These are phyloP conservation scores for Caerostris extrusa DNA, from an alignment of 1,140 invertebrate species.

Conservation along the genomic window DNA sequence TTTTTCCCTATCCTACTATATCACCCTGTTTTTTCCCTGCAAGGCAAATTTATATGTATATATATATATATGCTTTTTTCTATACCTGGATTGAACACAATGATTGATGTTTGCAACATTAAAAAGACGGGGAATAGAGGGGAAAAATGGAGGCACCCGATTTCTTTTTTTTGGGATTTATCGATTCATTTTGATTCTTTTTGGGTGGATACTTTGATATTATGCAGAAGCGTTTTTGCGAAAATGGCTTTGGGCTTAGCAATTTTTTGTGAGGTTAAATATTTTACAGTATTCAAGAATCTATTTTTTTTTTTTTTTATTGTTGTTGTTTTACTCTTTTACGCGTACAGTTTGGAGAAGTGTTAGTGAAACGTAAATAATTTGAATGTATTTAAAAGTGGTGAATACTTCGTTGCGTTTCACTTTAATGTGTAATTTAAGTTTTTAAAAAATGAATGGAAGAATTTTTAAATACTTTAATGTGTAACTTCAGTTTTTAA, in stretches of 20 bases:
- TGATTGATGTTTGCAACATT: slow-evolving; percentile 77
- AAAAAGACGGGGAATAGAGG: slow-evolving; percentile 68
- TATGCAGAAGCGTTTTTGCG: slow-evolving; percentile 75
- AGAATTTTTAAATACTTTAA: too few species aligned
- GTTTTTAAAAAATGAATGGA: too few species aligned
- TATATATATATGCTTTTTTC: slow-evolving; percentile 49
- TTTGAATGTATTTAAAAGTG: too few species aligned
- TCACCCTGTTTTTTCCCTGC: slow-evolving; percentile 29
- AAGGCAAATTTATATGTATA: slow-evolving; percentile 76
- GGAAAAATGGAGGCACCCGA: not conserved
- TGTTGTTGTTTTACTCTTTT: not conserved
- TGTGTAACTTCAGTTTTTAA: too few species aligned
- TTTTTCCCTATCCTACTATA: not conserved
- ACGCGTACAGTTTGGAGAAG: slow-evolving; percentile 13
- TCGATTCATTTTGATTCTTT: slow-evolving; percentile 69
- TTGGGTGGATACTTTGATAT: slow-evolving; percentile 77
- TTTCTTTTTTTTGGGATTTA: slow-evolving; percentile 74
- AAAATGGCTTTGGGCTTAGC: slow-evolving; percentile 73
- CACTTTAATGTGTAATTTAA: too few species aligned
- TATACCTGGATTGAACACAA: slow-evolving; percentile 77
- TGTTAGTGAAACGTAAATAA: too few species aligned
- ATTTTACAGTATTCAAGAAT: slow-evolving; percentile 62
- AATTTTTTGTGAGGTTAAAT: slow-evolving; percentile 71
- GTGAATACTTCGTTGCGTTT: too few species aligned
- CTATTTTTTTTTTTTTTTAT: not conserved